Evolutionary conservation across 1,140 invertebrate species (phyloP).

Genomic region (Campoletis sonorensis): DNA sequence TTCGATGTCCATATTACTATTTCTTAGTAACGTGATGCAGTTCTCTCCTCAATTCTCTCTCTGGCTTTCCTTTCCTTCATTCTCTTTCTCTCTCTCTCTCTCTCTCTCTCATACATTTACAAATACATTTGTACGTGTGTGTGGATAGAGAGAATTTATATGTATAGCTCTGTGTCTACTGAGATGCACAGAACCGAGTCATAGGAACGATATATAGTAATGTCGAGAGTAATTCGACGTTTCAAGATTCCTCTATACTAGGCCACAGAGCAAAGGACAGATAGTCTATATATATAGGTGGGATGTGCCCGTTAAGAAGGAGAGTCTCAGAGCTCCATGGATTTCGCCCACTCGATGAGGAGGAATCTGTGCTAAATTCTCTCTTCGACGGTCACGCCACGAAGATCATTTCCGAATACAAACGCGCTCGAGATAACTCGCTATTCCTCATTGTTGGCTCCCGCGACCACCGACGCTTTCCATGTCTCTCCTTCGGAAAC

Average conservation of each 20-base stretch:
- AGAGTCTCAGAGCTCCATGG: neutral
- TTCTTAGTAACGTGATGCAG: neutral
- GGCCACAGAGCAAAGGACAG: neutral
- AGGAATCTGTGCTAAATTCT: conserved; percentile 14
- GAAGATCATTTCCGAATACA: neutral
- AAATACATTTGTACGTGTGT: too few relatives aligned
- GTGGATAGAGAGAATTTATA: too few relatives aligned
- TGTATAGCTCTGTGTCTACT: neutral
- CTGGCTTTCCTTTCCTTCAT: neutral
- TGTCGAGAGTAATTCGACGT: too few relatives aligned
- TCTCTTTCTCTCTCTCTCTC: neutral
- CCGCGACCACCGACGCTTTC: neutral
- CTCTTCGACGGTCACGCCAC: neutral
- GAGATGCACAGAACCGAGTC: neutral
- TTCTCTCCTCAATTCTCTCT: conserved; percentile 1
- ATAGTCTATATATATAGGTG: neutral
- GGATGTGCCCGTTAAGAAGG: neutral
- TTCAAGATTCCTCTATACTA: too few relatives aligned
- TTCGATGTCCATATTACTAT: neutral
- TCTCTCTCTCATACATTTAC: neutral
- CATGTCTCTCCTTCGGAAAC: neutral
- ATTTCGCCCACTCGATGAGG: neutral
- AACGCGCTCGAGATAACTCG: conserved; percentile 8
- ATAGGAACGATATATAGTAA: too few relatives aligned
- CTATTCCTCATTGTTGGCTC: conserved; percentile 2